Evolutionary conservation across 2,888 invertebrate genomes (phyloP), one percentile per base, ranked within the genome.

Genomic region (Chloroclystis v-ata): DNA sequence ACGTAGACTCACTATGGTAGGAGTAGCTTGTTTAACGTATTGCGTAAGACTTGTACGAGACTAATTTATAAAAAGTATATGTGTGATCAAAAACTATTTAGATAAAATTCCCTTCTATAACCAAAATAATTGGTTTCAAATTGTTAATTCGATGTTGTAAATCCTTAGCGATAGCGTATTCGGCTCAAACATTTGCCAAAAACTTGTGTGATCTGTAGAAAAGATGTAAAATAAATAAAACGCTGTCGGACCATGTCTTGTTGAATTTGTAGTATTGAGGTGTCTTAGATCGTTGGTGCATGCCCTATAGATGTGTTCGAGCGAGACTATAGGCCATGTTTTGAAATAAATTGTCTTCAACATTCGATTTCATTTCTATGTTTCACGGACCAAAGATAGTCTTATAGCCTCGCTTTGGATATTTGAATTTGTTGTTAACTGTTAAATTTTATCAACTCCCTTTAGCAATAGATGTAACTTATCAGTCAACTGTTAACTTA

Each of bases 201-300:
- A 76, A 73, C 66, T 72, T 71, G 76, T 85, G 82, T 85, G 82
- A 85, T 85, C 72, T 69, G 72, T 83, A 82, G 78, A 52, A 69
- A 60, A 52, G 35, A 47, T 49, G 65, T 69, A 68, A 60, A 73
- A 72, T 73, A 70, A 60, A 65, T 67, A 78, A 75, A 76, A 78
- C 72, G 46, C 52, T 72, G 69, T 77, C 72, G 82, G 84, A 85
- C 84, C 85, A 82, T 75, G 80, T 79, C 78, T 78, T 78, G 75
- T 69, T 76, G 75, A 80, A 82, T 77, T 73, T 52, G 77, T 84
- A 83, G 71, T 78, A 76, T 74, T 77, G 72, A 78, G 70, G 79
- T 78, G 78, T 82, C 81, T 80, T 85, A 84, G 85, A 78, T 77
- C 75, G 84, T 82, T 84, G 80, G 80, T 83, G 80, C 78, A 77